Percentiles rank a stretch among this genome's conserved stretches.
phyloP scores from a whole-genome alignment of 2,113 vertebrate species.

The Syngnathus typhle region DNA sequence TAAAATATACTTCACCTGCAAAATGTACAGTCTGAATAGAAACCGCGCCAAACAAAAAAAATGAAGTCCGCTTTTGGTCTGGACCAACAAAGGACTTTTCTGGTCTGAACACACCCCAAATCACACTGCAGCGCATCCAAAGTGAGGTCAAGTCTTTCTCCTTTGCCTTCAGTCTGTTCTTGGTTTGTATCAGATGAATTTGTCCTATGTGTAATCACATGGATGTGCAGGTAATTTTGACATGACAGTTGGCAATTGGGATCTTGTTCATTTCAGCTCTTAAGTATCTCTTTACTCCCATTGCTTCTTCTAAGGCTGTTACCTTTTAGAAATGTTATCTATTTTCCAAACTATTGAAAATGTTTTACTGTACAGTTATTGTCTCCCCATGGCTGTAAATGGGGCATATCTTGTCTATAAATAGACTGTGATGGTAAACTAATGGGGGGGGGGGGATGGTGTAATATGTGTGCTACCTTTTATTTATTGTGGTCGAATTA shows the following conservation, averaged over 20 bases:
- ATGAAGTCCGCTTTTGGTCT: too few species aligned
- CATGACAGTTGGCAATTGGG: conserved; percentile 9
- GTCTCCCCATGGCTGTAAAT: conserved; percentile 55
- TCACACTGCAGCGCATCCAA: conserved; percentile 21
- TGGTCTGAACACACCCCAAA: neutral
- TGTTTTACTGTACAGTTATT: conserved; percentile 34
- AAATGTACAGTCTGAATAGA: too few species aligned
- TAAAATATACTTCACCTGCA: too few species aligned
- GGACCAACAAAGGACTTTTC: too few species aligned
- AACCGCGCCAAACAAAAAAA: too few species aligned
- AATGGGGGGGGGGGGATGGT: conserved; percentile 24
- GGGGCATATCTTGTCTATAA: conserved; percentile 55
- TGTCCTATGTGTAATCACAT: conserved; percentile 16
- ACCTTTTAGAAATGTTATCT: conserved; percentile 16
- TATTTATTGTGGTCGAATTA: neutral
- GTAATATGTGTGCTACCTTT: conserved; percentile 11
- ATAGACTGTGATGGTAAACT: conserved; percentile 45
- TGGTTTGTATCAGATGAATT: conserved; percentile 25
- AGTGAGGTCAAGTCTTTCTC: conserved; percentile 43
- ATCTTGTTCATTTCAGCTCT: conserved; percentile 6
- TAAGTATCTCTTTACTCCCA: neutral
- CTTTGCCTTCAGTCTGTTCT: conserved; percentile 21
- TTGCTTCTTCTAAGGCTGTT: conserved; percentile 11
- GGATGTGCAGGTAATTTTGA: conserved; percentile 19
- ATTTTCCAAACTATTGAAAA: neutral